Conservation (phyloP, 1,140 invertebrate species). For the Campoletis sonorensis region DNA sequence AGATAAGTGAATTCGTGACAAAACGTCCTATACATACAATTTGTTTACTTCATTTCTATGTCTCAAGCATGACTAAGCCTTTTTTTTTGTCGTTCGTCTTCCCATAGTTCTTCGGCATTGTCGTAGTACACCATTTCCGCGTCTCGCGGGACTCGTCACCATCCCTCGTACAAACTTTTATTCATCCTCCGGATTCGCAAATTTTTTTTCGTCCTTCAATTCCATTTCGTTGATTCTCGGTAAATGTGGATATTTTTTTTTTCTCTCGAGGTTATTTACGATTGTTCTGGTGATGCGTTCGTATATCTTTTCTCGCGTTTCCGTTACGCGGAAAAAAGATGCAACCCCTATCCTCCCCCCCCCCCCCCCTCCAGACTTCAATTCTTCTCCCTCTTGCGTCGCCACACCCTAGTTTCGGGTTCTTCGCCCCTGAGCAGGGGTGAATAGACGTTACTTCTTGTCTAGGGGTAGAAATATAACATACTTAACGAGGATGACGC, state of each 20-base stretch:
- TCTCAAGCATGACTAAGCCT: not conserved
- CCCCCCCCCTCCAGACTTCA: no score
- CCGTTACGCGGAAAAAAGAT: not conserved
- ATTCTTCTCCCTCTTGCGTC: not conserved
- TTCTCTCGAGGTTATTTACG: not conserved
- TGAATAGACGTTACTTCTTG: slow-evolving; percentile 1
- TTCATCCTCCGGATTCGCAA: not conserved
- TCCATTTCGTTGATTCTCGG: not conserved
- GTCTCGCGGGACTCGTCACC: not conserved
- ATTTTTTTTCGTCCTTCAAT: not conserved
- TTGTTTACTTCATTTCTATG: slow-evolving; percentile 7
- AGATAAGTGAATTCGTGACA: not conserved
- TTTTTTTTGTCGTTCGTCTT: slow-evolving; percentile 12
- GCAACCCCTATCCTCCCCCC: not conserved
- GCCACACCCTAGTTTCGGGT: not conserved
- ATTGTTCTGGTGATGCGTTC: not conserved
- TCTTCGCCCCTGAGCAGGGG: not conserved
- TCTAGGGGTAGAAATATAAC: not conserved
- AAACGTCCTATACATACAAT: not conserved
- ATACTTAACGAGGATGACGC: not conserved
- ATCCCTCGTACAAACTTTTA: not conserved
- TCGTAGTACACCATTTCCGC: not conserved
- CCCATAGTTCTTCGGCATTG: not conserved
- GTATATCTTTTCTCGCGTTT: not conserved
- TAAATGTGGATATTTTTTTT: not conserved